Evolutionary conservation across 2,888 invertebrate genomes (phyloP).

Genomic region (Agonopterix arenella): DNA sequence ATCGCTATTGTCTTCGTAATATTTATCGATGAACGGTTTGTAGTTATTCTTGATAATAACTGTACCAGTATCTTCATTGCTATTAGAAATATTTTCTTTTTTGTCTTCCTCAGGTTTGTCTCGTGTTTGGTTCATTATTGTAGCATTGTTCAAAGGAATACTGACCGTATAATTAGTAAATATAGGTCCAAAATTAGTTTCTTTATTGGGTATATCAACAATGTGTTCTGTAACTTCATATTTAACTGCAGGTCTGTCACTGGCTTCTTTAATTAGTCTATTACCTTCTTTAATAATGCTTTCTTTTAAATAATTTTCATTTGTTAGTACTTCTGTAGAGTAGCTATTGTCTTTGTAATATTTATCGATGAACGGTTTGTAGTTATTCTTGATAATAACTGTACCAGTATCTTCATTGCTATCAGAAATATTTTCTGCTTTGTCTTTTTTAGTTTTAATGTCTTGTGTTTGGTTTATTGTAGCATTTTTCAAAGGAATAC

Average conservation of each 20-base stretch:
- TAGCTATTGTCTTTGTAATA: background rate
- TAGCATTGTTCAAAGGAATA: slow-evolving; percentile 30
- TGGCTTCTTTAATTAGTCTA: background rate
- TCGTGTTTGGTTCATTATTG: slow-evolving; percentile 7
- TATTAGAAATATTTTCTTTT: too few species aligned
- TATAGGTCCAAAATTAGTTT: slow-evolving; percentile 27
- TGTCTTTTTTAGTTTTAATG: too few species aligned
- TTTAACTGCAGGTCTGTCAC: slow-evolving; percentile 2
- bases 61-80: too few species aligned
- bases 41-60: too few species aligned
- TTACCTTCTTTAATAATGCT: background rate
- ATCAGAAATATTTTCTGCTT: too few species aligned
- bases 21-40: background rate
- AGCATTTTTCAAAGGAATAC: slow-evolving; percentile 30
- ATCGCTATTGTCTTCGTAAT: background rate
- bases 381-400: too few species aligned
- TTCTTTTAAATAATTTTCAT: background rate
- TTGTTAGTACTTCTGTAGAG: background rate
- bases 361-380: background rate
- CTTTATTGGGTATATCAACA: slow-evolving; percentile 43
- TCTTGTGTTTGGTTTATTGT: slow-evolving; percentile 7
- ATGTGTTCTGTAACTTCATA: slow-evolving; percentile 54
- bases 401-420: too few species aligned
- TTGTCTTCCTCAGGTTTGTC: too few species aligned
- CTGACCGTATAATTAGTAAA: slow-evolving; percentile 27